Conservation (phyloP, 2,888 invertebrate genomes). For the Fissipunctia ypsillon region DNA sequence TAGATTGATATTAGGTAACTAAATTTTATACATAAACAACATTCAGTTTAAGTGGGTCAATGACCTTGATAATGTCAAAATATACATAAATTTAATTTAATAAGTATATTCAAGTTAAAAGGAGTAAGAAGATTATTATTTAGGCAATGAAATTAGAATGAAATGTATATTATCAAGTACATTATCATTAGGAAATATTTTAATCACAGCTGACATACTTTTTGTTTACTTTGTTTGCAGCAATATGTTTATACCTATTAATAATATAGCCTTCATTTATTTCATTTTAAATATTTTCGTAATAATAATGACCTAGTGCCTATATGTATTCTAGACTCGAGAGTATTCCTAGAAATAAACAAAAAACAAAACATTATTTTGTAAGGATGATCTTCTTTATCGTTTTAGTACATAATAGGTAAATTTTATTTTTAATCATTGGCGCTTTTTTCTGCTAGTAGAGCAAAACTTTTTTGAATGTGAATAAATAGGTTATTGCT, state of each 20-base stretch:
- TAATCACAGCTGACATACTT: slow-evolving; percentile 78
- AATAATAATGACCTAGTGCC: neutral
- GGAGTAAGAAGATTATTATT: neutral
- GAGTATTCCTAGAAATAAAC: slow-evolving; percentile 12
- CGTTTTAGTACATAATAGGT: neutral
- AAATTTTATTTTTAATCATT: slow-evolving; percentile 27
- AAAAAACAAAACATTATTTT: slow-evolving; percentile 2
- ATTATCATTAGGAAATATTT: slow-evolving; percentile 9
- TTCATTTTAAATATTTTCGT: neutral
- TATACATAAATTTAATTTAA: neutral
- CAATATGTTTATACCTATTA: neutral
- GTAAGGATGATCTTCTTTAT: neutral
- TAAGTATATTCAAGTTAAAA: neutral
- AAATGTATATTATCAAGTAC: neutral
- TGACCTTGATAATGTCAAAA: slow-evolving; percentile 32
- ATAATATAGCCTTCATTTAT: neutral
- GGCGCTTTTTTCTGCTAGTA: slow-evolving; percentile 17
- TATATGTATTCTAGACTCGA: neutral
- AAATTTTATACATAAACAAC: slow-evolving; percentile 1
- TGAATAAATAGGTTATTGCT: slow-evolving; percentile 75
- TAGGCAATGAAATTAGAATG: slow-evolving; percentile 2
- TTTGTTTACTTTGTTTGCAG: slow-evolving; percentile 61
- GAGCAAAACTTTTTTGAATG: slow-evolving; percentile 4
- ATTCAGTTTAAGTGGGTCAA: slow-evolving; percentile 29
- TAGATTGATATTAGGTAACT: neutral